Evolutionary conservation across 1,140 invertebrate species (phyloP), one percentile per base, ranked within the genome.

Genomic region (Penaeus chinensis): DNA sequence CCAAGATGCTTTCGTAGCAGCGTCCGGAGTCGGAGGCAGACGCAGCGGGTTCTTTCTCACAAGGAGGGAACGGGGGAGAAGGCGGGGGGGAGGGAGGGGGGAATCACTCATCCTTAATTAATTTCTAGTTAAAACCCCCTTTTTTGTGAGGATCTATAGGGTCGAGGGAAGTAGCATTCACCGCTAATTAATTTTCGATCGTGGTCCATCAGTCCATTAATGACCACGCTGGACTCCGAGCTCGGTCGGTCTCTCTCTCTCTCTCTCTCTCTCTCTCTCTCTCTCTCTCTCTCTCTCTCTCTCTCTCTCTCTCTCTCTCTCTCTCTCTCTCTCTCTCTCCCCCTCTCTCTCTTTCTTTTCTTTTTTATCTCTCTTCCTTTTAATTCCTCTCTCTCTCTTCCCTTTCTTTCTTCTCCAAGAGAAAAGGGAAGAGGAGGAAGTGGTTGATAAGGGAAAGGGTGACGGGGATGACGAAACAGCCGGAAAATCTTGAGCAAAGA

Each of bases 21-120:
- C 54, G 54, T 54, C 54, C 10, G 11, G 54, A 54, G 54, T 13
- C 54, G 54, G 47, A 54, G 54, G 54, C 11, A 8, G 54, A 54
- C 54, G 54, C 54, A 54, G 37, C 37, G 1, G n/a, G 18, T 1
- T 74, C 18, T 74, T 8, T 74, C 18, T 24, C 42, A 11, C 24
- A 74, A 27, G 24, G 20, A 37, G 18, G 16, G 5, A 32, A 32
- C 18, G 19, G 42, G 37, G 42, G 5, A 74, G 42, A 19, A 32
- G n/a, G n/a, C 0, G 18, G 18, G 71, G 20, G 42, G 13, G 8
- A 13, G 27, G 16, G 24, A 32, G 47, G 60, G 71, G 71, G n/a
- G 24, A 32, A 87, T 87, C 85, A 76, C 62, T 87, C 79, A 24
- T 82, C 79, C 65, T 82, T 82, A 87, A 87, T 87, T 82, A 87